These are phyloP conservation scores for Fundulus diaphanus DNA, from an alignment of 2,797 vertebrate genomes.

Conservation along the genomic window DNA sequence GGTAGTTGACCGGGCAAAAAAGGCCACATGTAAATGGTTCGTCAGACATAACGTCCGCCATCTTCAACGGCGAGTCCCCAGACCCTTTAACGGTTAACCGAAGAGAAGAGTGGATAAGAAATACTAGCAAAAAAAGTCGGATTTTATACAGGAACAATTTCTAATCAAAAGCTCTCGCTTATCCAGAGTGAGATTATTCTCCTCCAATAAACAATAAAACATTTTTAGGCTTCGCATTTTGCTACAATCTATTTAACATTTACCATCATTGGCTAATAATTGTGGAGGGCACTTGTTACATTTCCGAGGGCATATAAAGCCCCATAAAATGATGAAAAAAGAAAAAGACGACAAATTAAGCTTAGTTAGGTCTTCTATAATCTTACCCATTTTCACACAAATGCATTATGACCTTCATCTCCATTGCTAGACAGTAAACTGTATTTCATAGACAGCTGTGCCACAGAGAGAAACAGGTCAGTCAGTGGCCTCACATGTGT, in stretches of 20 bases:
- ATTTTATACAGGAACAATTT: neutral
- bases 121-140: neutral
- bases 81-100: neutral
- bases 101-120: neutral
- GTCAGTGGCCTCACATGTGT: constrained; percentile 36
- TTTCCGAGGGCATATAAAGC: neutral
- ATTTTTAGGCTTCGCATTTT: neutral
- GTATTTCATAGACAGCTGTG: constrained; percentile 48
- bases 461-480: constrained; percentile 47
- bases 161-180: too few species aligned
- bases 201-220: neutral
- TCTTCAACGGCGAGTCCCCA: neutral
- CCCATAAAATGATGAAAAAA: neutral
- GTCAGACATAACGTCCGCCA: neutral
- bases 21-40: neutral
- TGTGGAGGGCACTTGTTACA: neutral
- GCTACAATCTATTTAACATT: neutral
- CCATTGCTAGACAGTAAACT: constrained; percentile 34
- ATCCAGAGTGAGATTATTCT: neutral
- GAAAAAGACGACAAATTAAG: neutral
- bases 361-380: neutral
- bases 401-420: constrained; percentile 14
- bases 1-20: neutral
- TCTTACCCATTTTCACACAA: constrained; percentile 13
- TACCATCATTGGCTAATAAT: neutral